A percentile compares a stretch with the other conserved stretches of the same genome.
Conservation (phyloP, 2,797 vertebrate species). For the Characodon lateralis region DNA sequence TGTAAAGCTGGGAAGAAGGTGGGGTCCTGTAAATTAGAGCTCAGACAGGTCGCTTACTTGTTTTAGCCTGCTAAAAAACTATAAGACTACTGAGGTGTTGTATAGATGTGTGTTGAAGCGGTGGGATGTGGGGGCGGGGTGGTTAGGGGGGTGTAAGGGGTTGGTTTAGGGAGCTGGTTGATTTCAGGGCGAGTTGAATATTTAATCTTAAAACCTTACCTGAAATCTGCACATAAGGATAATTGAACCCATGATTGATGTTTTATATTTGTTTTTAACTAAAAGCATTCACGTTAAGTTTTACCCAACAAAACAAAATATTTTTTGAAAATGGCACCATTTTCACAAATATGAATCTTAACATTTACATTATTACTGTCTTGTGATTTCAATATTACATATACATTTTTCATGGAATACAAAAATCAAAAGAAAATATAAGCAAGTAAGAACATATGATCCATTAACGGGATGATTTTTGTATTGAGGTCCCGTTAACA, state of each 20-base stretch:
- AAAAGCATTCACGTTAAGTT: neutral
- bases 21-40: slow-evolving; percentile 41
- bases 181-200: neutral
- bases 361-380: neutral
- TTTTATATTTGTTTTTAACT: neutral
- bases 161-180: neutral
- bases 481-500: no score
- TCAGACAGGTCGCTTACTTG: slow-evolving; percentile 8
- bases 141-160: neutral
- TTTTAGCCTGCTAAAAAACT: neutral
- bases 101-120: no score
- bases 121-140: no score
- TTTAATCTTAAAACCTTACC: neutral
- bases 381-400: neutral
- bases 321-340: no score
- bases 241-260: neutral
- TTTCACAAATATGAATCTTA: no score
- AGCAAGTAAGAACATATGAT: neutral
- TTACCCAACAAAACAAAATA: no score
- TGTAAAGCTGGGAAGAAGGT: slow-evolving; percentile 10
- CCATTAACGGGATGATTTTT: neutral
- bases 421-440: neutral
- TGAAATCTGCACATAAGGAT: neutral
- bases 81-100: neutral
- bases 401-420: neutral